Conservation (phyloP, 2,888 invertebrate genomes). For the Tachina grossa region DNA sequence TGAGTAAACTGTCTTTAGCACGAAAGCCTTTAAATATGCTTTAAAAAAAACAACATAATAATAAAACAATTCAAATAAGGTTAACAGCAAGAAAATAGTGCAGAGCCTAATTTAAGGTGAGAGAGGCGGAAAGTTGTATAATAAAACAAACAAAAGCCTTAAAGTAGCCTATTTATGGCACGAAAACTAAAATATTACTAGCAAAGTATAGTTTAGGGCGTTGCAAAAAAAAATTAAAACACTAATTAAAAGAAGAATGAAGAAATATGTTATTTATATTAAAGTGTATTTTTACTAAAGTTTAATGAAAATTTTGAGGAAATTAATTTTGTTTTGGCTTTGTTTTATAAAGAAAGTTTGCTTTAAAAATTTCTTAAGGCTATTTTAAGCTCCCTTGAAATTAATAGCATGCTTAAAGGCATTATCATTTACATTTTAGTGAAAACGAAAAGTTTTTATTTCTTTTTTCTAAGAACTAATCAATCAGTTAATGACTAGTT, state of each 20-base stretch:
- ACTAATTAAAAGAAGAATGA: too few species aligned
- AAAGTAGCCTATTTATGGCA: slow-evolving; percentile 42
- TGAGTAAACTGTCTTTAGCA: slow-evolving; percentile 24
- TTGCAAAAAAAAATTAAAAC: not conserved
- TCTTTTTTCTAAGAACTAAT: not conserved
- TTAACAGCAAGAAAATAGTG: slow-evolving; percentile 30
- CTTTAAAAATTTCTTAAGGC: not conserved
- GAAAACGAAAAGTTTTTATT: not conserved
- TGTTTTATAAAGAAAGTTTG: not conserved
- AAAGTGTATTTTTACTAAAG: too few species aligned
- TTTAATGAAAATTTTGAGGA: too few species aligned
- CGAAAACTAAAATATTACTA: slow-evolving; percentile 3
- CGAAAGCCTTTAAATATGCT: slow-evolving; percentile 34
- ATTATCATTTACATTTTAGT: not conserved
- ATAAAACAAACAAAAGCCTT: slow-evolving; percentile 13
- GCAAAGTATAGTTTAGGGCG: slow-evolving; percentile 17
- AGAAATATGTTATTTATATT: too few species aligned
- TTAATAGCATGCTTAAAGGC: not conserved
- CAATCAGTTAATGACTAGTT: slow-evolving; percentile 24
- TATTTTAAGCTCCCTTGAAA: not conserved
- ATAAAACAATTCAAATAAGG: slow-evolving; percentile 32
- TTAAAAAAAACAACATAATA: slow-evolving; percentile 11
- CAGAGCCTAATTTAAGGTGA: slow-evolving; percentile 37
- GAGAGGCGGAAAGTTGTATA: slow-evolving; percentile 2
- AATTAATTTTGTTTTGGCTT: too few species aligned